phyloP scores from a whole-genome alignment of 1,140 invertebrate species.

The Drosophila repleta region DNA sequence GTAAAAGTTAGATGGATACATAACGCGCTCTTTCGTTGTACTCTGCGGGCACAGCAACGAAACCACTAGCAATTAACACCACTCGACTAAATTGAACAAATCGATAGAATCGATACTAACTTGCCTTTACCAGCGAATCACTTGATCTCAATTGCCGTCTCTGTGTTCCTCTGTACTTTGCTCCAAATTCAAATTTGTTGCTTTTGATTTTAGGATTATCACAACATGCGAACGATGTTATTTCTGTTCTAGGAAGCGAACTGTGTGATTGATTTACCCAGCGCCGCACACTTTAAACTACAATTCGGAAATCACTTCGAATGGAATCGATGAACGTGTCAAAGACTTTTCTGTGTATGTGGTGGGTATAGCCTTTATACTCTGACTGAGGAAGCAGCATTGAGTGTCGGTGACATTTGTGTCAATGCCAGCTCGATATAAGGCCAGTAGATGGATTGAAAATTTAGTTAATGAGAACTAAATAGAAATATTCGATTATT shows the following conservation, averaged over 20 bases:
- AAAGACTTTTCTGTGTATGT: too few relatives aligned
- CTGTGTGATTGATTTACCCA: constrained; percentile 10
- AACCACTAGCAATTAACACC: not conserved
- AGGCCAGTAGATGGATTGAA: too few relatives aligned
- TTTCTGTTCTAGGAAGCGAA: constrained; percentile 24
- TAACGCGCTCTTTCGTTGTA: constrained; percentile 28
- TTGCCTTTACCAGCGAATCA: constrained; percentile 25
- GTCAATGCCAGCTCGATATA: too few relatives aligned
- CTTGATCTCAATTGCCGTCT: constrained; percentile 33
- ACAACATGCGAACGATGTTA: constrained; percentile 42
- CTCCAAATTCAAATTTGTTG: constrained; percentile 38
- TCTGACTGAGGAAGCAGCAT: too few relatives aligned
- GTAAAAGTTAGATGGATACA: constrained; percentile 60
- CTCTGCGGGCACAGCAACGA: not conserved
- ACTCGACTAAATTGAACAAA: not conserved
- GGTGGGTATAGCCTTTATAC: too few relatives aligned
- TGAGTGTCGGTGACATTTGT: too few relatives aligned
- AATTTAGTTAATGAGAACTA: too few relatives aligned
- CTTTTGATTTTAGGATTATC: constrained; percentile 45
- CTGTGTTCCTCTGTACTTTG: constrained; percentile 31
- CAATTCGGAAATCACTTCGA: too few relatives aligned
- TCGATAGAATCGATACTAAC: not conserved
- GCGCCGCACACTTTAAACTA: constrained; percentile 13
- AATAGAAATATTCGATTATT: too few relatives aligned
- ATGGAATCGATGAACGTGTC: too few relatives aligned